Evolutionary conservation across 2,888 invertebrate genomes (phyloP).

Genomic region (Cartodere bifasciata): DNA sequence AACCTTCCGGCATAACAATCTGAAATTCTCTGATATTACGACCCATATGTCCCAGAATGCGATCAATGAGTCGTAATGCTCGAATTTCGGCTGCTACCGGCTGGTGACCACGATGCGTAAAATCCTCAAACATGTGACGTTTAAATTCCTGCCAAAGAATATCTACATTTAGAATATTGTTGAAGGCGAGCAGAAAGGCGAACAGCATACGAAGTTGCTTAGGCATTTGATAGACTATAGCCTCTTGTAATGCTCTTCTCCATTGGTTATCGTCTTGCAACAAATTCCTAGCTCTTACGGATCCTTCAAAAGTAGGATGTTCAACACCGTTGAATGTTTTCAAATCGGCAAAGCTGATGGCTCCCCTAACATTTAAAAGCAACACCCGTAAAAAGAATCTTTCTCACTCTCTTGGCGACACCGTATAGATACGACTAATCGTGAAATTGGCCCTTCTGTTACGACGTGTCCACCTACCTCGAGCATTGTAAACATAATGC

Average conservation of each 20-base stretch:
- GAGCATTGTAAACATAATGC: neutral
- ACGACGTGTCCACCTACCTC: neutral
- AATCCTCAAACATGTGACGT: neutral
- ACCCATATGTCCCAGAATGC: neutral
- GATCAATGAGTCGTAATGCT: neutral
- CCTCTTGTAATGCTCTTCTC: neutral
- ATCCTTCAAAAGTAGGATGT: too few relatives aligned
- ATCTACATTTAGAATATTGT: neutral
- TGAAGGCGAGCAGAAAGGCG: neutral
- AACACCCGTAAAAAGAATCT: too few relatives aligned
- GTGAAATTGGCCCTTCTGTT: neutral
- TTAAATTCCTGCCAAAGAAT: neutral
- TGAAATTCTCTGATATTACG: too few relatives aligned
- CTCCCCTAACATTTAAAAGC: too few relatives aligned
- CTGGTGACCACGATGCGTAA: neutral
- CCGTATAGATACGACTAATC: too few relatives aligned
- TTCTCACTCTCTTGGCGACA: too few relatives aligned
- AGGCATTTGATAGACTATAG: neutral
- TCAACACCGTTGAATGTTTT: too few relatives aligned
- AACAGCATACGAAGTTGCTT: neutral
- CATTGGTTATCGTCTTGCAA: conserved; percentile 1
- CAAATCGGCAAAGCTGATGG: too few relatives aligned
- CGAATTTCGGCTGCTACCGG: neutral
- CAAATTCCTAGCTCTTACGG: neutral
- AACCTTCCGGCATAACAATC: too few relatives aligned